These are phyloP conservation scores for Catajapyx aquilonaris DNA, from an alignment of 1,140 invertebrate genomes.

Conservation along the genomic window DNA sequence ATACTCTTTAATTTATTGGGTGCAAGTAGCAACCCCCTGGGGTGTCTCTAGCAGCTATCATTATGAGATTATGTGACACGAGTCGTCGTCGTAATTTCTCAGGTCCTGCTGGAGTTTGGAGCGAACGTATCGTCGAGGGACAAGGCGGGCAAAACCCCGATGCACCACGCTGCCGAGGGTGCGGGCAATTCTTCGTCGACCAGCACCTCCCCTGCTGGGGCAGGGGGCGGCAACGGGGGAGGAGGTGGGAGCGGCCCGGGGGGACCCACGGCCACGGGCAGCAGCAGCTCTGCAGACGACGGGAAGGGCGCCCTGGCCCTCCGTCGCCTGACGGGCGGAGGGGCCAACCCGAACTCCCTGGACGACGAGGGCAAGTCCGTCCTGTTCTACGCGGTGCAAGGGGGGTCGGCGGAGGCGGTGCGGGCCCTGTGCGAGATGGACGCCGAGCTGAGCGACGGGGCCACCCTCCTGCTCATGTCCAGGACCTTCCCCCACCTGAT, in stretches of 20 bases:
- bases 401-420: slow-evolving; percentile 12
- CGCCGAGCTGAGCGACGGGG: slow-evolving; percentile 12
- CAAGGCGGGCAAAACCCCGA: slow-evolving; percentile 10
- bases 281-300: background rate
- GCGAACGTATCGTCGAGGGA: slow-evolving; percentile 13
- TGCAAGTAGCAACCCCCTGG: too few species aligned
- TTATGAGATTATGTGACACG: too few species aligned
- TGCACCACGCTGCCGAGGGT: slow-evolving; percentile 10
- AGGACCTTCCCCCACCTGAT: slow-evolving; percentile 12
- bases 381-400: slow-evolving; percentile 12
- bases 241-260: too few species aligned
- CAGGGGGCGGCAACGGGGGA: too few species aligned
- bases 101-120: slow-evolving; percentile 13
- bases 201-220: too few species aligned
- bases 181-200: too few species aligned
- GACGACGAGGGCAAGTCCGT: slow-evolving; percentile 13
- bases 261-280: background rate
- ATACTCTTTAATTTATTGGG: too few species aligned
- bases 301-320: slow-evolving; percentile 8
- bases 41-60: too few species aligned
- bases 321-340: slow-evolving; percentile 10
- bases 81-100: too few species aligned
- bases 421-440: slow-evolving; percentile 11
- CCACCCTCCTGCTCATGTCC: slow-evolving; percentile 10
- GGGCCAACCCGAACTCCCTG: slow-evolving; percentile 10